Conservation (phyloP, 1,140 invertebrate genomes). For the Aphis craccivora region DNA sequence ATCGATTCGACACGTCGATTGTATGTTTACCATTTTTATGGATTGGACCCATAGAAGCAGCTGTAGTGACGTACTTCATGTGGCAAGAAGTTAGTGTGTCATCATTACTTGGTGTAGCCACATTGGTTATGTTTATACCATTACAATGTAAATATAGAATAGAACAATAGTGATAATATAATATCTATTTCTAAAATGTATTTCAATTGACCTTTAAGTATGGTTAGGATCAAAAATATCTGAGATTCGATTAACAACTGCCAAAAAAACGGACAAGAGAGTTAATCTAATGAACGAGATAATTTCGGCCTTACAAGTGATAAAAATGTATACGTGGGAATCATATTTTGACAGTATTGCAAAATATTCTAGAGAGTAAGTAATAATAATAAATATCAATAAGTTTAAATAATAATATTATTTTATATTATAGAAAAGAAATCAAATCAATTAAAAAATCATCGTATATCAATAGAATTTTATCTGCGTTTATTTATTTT, state of each 20-base stretch:
- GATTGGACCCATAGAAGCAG: constrained; percentile 82
- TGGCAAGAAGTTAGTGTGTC: constrained; percentile 77
- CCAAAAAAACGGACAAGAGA: constrained; percentile 69
- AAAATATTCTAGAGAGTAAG: constrained; percentile 67
- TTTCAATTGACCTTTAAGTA: neutral
- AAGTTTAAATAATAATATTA: neutral
- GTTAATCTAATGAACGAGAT: constrained; percentile 90
- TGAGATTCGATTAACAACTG: neutral
- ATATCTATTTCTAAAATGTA: too few species aligned
- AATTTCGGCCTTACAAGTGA: constrained; percentile 85
- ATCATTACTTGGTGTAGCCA: constrained; percentile 78
- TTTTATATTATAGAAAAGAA: neutral
- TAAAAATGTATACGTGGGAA: constrained; percentile 94
- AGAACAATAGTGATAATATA: too few species aligned
- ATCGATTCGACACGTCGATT: constrained; percentile 74
- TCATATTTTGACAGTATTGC: constrained; percentile 76
- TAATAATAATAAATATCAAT: neutral
- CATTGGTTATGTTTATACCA: constrained; percentile 82
- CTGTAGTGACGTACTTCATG: constrained; percentile 79
- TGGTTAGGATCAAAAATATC: neutral
- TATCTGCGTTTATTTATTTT: constrained; percentile 70
- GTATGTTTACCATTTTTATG: constrained; percentile 79
- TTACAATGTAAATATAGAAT: constrained; percentile 72
- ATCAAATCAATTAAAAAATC: neutral
- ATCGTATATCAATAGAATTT: neutral